A percentile compares a stretch with the other conserved stretches of the same genome.
phyloP scores from a whole-genome alignment of 2,113 vertebrate species.

The Accipiter virgatus region DNA sequence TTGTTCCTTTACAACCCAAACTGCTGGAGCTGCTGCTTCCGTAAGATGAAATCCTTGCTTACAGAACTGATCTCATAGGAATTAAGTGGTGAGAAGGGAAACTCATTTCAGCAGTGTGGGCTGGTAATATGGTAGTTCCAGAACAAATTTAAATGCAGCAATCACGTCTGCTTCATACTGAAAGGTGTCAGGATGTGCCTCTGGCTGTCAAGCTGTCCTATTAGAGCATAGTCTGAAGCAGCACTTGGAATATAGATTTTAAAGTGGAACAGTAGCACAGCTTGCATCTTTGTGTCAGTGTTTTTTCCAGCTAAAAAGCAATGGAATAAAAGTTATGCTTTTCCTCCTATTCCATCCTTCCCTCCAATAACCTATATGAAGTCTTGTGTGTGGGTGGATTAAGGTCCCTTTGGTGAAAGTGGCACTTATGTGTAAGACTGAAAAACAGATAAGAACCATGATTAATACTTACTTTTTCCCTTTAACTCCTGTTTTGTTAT shows the following conservation, averaged over 20 bases:
- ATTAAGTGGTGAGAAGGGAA: neutral
- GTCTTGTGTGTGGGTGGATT: neutral
- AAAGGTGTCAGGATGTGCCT: neutral
- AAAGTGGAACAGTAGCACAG: neutral
- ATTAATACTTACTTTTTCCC: neutral
- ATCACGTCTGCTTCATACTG: neutral
- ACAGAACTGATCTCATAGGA: neutral
- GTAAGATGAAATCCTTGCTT: neutral
- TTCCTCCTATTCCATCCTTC: neutral
- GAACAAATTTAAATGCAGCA: neutral
- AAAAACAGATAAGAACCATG: neutral
- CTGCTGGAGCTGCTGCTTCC: neutral
- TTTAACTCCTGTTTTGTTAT: neutral
- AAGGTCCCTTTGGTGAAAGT: neutral
- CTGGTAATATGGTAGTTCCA: neutral
- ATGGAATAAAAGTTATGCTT: neutral
- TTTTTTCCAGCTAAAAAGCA: neutral
- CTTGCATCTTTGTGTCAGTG: neutral
- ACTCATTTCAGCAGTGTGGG: neutral
- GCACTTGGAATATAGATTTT: neutral
- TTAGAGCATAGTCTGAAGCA: neutral
- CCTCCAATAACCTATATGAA: neutral
- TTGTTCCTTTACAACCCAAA: slow-evolving; percentile 8
- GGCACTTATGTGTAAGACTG: neutral
- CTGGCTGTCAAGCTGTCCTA: neutral